phyloP scores from a whole-genome alignment of 1,140 invertebrate species.

The Drosophila miranda region DNA sequence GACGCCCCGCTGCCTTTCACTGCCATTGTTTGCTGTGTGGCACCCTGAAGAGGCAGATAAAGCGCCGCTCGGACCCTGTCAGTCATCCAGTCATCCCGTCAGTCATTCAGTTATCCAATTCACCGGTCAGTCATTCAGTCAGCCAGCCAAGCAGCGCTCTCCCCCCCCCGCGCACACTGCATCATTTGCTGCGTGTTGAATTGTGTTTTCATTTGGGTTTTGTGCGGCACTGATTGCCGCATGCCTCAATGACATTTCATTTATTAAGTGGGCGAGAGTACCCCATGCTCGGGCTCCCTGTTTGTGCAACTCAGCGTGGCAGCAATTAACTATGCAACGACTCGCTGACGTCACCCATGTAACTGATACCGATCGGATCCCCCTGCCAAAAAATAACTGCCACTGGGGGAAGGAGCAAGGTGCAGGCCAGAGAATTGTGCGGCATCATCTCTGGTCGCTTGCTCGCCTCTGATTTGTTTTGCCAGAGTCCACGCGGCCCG shows the following conservation, averaged over 20 bases:
- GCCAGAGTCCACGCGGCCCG: constrained; percentile 32
- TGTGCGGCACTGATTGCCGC: constrained; percentile 68
- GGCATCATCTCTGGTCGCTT: constrained; percentile 42
- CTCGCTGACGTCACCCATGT: constrained; percentile 63
- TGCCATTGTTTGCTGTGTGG: constrained; percentile 18
- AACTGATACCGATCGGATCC: constrained; percentile 28
- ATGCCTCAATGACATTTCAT: constrained; percentile 79
- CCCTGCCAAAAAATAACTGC: not conserved
- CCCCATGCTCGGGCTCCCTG: not conserved
- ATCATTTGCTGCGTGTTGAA: constrained; percentile 68
- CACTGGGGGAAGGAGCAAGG: constrained; percentile 3
- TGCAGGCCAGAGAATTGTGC: constrained; percentile 41
- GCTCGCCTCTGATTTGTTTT: constrained; percentile 70
- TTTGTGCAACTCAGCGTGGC: constrained; percentile 61
- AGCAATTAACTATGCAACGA: constrained; percentile 74
- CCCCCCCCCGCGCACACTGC: not conserved
- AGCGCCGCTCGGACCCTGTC: constrained; percentile 58
- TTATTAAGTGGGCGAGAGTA: constrained; percentile 67
- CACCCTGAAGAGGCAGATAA: constrained; percentile 60
- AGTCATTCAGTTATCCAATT: constrained; percentile 22
- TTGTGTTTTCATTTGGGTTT: constrained; percentile 54
- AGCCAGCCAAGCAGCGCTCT: constrained; percentile 11
- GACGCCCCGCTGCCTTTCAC: not conserved
- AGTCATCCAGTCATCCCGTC: constrained; percentile 42
- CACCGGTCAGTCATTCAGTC: constrained; percentile 15